A percentile compares a stretch with the other conserved stretches of the same genome.
Conservation (phyloP, 2,113 vertebrate genomes). For the Malaclemys terrapin region DNA sequence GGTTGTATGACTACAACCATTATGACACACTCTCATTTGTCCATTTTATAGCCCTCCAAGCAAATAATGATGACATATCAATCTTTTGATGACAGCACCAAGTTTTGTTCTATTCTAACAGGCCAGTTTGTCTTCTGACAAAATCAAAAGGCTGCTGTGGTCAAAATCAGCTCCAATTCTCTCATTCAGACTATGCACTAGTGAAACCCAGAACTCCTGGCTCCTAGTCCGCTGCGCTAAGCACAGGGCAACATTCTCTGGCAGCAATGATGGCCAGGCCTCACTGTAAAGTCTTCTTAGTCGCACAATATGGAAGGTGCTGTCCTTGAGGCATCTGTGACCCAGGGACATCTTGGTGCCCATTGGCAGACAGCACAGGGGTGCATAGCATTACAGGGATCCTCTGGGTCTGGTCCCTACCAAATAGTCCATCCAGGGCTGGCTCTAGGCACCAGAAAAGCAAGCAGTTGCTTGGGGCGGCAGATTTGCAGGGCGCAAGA, state of each 20-base stretch:
- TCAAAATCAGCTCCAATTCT: background rate
- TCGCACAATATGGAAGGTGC: rapidly evolving
- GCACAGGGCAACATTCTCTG: rapidly evolving
- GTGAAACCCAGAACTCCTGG: background rate
- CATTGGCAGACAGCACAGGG: too few species aligned
- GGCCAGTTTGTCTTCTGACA: background rate
- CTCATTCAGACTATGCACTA: background rate
- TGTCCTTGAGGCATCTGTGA: background rate
- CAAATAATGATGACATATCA: background rate
- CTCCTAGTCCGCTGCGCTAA: background rate
- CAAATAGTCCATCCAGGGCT: too few species aligned
- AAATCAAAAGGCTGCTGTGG: background rate
- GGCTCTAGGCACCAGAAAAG: too few species aligned
- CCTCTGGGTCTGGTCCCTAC: too few species aligned
- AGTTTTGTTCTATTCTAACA: too few species aligned
- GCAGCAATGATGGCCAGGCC: background rate
- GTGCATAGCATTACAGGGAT: too few species aligned
- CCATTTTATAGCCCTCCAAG: background rate
- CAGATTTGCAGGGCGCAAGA: too few species aligned
- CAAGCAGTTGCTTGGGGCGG: too few species aligned
- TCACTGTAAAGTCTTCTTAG: rapidly evolving
- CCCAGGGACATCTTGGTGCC: too few species aligned
- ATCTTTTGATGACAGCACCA: too few species aligned
- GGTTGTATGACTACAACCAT: background rate
- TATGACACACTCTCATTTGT: background rate